Conservation (phyloP, 2,113 vertebrate species). For the Corythornis vintsioides region DNA sequence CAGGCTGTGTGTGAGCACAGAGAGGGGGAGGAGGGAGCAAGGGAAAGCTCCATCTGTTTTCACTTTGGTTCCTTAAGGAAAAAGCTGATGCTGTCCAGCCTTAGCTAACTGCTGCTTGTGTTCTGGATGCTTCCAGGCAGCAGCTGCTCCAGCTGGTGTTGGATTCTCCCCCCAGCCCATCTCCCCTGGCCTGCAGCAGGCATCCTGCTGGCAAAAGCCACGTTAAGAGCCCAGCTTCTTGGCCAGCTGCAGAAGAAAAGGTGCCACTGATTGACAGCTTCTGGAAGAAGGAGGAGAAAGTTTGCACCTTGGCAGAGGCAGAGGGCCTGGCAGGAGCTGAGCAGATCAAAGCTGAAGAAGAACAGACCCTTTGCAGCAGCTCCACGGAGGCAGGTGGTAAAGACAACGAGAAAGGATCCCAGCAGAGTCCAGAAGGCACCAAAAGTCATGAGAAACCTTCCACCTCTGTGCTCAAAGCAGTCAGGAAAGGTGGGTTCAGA, state of each 20-base stretch:
- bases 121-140: constrained; percentile 72
- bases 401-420: not conserved
- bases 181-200: constrained; percentile 53
- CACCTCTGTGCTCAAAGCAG: constrained; percentile 74
- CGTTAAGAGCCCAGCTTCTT: not conserved
- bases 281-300: constrained; percentile 40
- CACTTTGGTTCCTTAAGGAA: not conserved
- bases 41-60: not conserved
- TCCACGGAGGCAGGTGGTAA: not conserved
- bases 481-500: constrained; percentile 79
- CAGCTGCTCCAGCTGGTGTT: constrained; percentile 77
- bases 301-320: not conserved
- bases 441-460: constrained; percentile 71
- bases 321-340: not conserved
- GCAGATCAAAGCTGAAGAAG: not conserved
- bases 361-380: not conserved
- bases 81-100: rapidly evolving
- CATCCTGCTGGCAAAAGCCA: constrained; percentile 54
- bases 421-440: not conserved
- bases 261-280: constrained; percentile 68
- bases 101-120: not conserved
- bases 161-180: constrained; percentile 77
- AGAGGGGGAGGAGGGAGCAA: not conserved
- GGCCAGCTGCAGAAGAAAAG: constrained; percentile 40
- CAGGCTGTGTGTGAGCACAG: not conserved